Evolutionary conservation across 2,797 vertebrate species (phyloP), one percentile per base, ranked within the genome.

Genomic region (Knipowitschia caucasica): DNA sequence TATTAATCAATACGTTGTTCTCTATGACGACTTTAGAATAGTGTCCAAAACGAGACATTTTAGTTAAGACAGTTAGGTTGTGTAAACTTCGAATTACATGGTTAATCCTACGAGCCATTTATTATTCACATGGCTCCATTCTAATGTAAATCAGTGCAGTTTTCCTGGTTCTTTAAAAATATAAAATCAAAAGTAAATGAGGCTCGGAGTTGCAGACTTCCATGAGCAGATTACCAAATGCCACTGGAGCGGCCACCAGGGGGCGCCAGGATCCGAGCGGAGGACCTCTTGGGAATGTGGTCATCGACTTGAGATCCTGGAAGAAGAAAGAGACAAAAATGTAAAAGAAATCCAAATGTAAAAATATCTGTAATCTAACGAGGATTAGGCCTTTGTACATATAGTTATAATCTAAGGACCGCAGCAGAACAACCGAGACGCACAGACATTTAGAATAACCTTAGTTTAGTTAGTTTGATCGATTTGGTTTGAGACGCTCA

Each of bases 261-360:
- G 56, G 95, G 95, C 43, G 95, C 95, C 69, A 97, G 91, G 86
- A 98, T 97, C 81, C 95, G 90, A 56, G 95, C 94, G 0, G 94
- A 96, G 69, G 95, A 94, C 88, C 95, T 93, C 89, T 98, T 98
- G 69, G 95, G 95, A 84, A 97, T 86, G 33, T 94, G 94, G 76
- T 98, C 95, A 23, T 97, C 95, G 18, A 96, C 91, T 83, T 98
- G 95, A 80, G 94, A 89, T 62, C 95, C 95, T 98, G 85, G 30
- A 38, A 21, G 27, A 47, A 50, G 35, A 29, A 49, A 35, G 4
- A 53, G 53, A 44, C 5, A 31, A 42, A 1, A 3, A 38, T 18
- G 18, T 40, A 7, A 2, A 26, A 24, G 47, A 6, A 4, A 7
- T 6, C n/a, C 33, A 35, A 35, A 15, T 35, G 12, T n/a, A n/a